Base-by-base conservation (phyloP, 2,113 vertebrate species). In the Oreotrochilus melanogaster region DNA sequence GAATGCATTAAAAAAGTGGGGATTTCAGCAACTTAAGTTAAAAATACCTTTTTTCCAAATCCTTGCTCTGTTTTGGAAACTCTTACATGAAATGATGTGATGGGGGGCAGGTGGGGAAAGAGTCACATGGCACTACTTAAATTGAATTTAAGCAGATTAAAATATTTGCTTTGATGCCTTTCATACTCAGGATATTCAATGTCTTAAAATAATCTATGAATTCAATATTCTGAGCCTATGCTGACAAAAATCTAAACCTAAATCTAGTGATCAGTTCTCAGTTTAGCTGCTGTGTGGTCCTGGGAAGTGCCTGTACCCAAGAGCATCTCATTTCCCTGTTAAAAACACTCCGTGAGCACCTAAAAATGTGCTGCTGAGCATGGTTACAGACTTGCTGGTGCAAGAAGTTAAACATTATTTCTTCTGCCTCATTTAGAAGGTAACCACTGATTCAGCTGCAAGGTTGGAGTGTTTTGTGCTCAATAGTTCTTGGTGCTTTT, bases 161-260 rank as follows among this genome's bases (percentile, higher is more conserved):
- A 73, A 66, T 57, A 80, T 85, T 84, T 89, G 23, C 8, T 86
- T 87, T 91, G 23, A 45, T 50, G 65, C 27, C 10, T 62, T 96
- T 33, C 53, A 23, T 66, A 39, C 15, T 95, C 42, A 56, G 62
- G 13, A 15, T 83, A 82, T 86, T 57, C 88, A 72, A 78, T 94
- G 10, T 92, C 69, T 97, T 65, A 61, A 95, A 96, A 74, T 88
- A 91, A 93, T 86, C 76, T 79, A 74, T 70, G 60, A 72, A 91
- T 78, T 96, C 88, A 94, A 69, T 88, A 62, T 70, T 53, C 57
- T 82, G 33, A 82, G 14, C 3, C 3, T 79, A 33, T 53, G 16
- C 11, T 22, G 12, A 69, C 5, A 24, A 80, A 43, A 0, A 71
- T 5, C 24, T 67, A 30, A 75, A 21, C 7, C 18, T 33, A 24